phyloP scores from a whole-genome alignment of 2,797 vertebrate genomes.

The Caiman crocodilus region DNA sequence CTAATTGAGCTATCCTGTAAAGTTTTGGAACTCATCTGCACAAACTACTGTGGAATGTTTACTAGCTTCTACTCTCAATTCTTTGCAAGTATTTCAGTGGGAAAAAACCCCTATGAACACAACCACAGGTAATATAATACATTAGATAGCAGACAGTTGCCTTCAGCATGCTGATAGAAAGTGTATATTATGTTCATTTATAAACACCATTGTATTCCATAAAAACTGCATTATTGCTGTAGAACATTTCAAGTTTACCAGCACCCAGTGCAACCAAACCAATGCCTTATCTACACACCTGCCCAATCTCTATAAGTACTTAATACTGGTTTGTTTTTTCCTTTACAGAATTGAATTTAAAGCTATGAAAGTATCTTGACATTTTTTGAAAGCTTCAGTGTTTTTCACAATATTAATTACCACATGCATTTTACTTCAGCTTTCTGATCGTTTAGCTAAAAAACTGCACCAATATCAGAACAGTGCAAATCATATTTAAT shows the following conservation, averaged over 20 bases:
- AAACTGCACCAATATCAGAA: constrained; percentile 88
- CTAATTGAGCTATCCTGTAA: constrained; percentile 18
- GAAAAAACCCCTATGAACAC: constrained; percentile 73
- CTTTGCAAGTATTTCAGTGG: constrained; percentile 74
- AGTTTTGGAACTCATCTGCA: constrained; percentile 42
- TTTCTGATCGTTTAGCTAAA: constrained; percentile 83
- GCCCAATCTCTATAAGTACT: constrained; percentile 77
- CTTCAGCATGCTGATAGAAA: constrained; percentile 72
- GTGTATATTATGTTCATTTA: constrained; percentile 53
- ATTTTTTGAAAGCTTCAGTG: constrained; percentile 70
- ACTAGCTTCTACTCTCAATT: constrained; percentile 48
- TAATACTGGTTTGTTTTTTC: constrained; percentile 39
- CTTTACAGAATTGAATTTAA: constrained; percentile 78
- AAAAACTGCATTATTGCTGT: constrained; percentile 80
- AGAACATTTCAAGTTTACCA: constrained; percentile 77
- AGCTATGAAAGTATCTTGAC: constrained; percentile 77
- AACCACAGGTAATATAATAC: constrained; percentile 73
- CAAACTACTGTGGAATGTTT: constrained; percentile 19
- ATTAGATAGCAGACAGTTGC: constrained; percentile 73
- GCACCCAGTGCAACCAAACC: constrained; percentile 77
- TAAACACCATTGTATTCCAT: constrained; percentile 74
- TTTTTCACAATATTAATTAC: constrained; percentile 77
- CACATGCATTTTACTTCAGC: constrained; percentile 83
- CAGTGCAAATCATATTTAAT: constrained; percentile 90
- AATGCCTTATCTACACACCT: constrained; percentile 78